Conservation (phyloP, 2,797 vertebrate species). For the Salarias fasciatus region DNA sequence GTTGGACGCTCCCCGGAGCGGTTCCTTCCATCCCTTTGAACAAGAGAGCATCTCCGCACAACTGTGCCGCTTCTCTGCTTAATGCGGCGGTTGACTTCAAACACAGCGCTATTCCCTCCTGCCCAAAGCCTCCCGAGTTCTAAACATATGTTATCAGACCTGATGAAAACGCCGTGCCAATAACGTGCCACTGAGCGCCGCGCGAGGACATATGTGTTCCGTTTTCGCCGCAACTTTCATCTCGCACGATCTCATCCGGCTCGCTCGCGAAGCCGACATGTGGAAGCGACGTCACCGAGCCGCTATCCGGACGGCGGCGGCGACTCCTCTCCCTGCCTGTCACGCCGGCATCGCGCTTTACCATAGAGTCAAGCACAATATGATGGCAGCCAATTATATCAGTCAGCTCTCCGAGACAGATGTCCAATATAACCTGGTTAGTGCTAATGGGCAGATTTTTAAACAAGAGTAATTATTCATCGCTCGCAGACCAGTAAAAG, state of each 20-base stretch:
- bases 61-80: constrained; percentile 70
- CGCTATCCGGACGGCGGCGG: not conserved
- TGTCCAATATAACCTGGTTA: constrained; percentile 82
- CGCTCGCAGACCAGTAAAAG: constrained; percentile 64
- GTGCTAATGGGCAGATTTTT: constrained; percentile 78
- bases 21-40: constrained; percentile 83
- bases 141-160: constrained; percentile 82
- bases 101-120: constrained; percentile 70
- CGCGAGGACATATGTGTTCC: constrained; percentile 72
- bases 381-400: constrained; percentile 81
- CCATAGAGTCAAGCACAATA: constrained; percentile 51
- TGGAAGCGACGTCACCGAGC: constrained; percentile 47
- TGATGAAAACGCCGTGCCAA: constrained; percentile 72
- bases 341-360: constrained; percentile 58
- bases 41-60: constrained; percentile 78
- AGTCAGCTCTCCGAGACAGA: constrained; percentile 77
- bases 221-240: constrained; percentile 71
- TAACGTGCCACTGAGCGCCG: constrained; percentile 67
- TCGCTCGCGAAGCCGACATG: constrained; percentile 52
- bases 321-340: constrained; percentile 49
- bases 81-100: constrained; percentile 80
- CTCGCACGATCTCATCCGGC: constrained; percentile 56
- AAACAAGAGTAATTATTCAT: constrained; percentile 77
- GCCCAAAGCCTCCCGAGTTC: constrained; percentile 78
- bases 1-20: constrained; percentile 82